Evolutionary conservation across 2,113 vertebrate species (phyloP).

Genomic region (Ctenomys sociabilis): DNA sequence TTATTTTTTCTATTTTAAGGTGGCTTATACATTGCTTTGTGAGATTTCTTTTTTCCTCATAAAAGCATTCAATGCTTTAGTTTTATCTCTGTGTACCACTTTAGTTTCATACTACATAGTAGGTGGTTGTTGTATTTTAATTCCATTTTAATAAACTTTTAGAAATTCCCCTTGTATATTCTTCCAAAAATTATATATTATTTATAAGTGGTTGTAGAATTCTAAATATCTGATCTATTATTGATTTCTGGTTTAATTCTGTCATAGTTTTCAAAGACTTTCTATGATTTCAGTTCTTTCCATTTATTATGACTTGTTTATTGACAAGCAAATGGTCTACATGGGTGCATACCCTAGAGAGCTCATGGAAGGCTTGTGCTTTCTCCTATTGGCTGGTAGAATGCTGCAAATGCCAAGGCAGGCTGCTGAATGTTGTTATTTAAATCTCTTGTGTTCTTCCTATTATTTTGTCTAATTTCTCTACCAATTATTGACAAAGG

Average conservation of each 20-base stretch:
- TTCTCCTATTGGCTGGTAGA: not conserved
- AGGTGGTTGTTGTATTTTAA: not conserved
- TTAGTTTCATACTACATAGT: not conserved
- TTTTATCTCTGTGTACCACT: not conserved
- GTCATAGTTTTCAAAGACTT: not conserved
- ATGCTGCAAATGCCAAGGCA: not conserved
- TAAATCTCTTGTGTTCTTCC: not conserved
- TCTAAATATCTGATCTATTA: slow-evolving; percentile 23
- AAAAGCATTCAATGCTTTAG: not conserved
- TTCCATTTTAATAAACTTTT: slow-evolving; percentile 15
- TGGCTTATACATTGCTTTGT: not conserved
- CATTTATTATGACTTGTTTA: not conserved
- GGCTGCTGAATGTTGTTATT: not conserved
- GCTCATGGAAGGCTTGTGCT: not conserved
- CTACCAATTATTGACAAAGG: not conserved
- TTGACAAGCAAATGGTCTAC: not conserved
- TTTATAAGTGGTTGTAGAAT: not conserved
- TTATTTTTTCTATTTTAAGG: slow-evolving; percentile 11
- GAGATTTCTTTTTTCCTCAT: not conserved
- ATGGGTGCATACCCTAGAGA: not conserved
- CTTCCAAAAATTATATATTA: not conserved
- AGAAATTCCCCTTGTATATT: not conserved
- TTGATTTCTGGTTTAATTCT: not conserved
- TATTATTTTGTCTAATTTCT: not conserved
- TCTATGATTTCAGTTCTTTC: not conserved